Base-by-base conservation (phyloP, 2,888 invertebrate species). In the Acanthosepion pharaonis region DNA sequence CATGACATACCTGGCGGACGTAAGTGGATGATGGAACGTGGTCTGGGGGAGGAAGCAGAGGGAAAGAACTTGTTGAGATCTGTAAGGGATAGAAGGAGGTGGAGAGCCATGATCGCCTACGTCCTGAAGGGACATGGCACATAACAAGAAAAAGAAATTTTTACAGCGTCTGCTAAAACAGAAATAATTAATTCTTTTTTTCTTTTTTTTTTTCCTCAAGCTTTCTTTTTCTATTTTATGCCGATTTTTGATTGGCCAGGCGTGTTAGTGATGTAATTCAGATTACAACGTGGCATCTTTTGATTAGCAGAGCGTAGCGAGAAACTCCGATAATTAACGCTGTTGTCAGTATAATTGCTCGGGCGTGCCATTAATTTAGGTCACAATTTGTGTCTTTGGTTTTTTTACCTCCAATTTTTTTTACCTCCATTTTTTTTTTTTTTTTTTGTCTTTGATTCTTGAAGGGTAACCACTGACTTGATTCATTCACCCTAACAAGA, bases 241-340 rank as follows among this genome's bases (percentile, higher is more conserved):
- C 78, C 5, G n/a, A 8, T 78, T n/a, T 78, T 78, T 78, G 78
- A 78, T 78, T 78, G 78, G 78, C n/a, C 78, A 78, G 78, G 78
- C 78, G 78, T 78, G 78, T n/a, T 78, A 78, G 78, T 78, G 78
- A 78, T 78, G 78, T n/a, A 78, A 78, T 78, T 78, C 78, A 78
- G 78, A 78, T 78, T 78, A 78, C 78, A 15, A 78, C 78, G 78
- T 78, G 78, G 78, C n/a, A n/a, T 78, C 78, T n/a, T 78, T n/a
- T 78, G 78, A 78, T 78, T 78, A n/a, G 78, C n/a, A 0, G 78
- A 78, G 78, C 78, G n/a, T 78, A n/a, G n/a, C 9, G 8, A 78
- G 78, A 78, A 78, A n/a, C 78, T n/a, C n/a, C 9, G 78, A 78
- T 78, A 78, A 78, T 78, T 78, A 78, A 78, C 78, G 78, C n/a